Evolutionary conservation across 2,888 invertebrate species (phyloP).

Genomic region (Corbicula japonica): DNA sequence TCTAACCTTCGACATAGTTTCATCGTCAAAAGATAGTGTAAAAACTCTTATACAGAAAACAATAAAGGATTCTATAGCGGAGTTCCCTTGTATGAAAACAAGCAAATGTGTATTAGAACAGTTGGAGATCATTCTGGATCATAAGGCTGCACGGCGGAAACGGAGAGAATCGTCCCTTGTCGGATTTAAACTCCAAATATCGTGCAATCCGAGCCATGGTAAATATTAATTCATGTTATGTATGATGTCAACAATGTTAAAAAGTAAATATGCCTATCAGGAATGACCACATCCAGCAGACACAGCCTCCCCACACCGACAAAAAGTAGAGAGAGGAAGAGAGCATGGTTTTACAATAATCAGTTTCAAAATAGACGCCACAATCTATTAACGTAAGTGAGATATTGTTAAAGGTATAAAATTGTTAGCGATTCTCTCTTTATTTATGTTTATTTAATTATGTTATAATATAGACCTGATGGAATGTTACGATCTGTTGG

Average conservation of each 20-base stretch:
- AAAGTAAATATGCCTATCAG: no score
- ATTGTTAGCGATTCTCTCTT: no score
- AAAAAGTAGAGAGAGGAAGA: no score
- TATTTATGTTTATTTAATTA: no score
- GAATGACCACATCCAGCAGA: no score
- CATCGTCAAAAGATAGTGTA: background rate
- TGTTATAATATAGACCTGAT: background rate
- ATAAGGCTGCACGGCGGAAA: background rate
- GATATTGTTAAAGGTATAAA: no score
- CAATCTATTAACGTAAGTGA: no score
- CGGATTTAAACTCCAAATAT: background rate
- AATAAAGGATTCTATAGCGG: background rate
- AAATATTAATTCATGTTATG: background rate
- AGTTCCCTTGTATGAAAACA: background rate
- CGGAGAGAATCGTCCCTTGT: background rate
- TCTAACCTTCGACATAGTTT: background rate
- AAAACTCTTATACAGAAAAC: background rate
- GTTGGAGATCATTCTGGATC: background rate
- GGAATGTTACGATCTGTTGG: slow-evolving; percentile 1
- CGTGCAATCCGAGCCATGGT: background rate
- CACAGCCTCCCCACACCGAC: no score
- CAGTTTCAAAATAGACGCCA: no score
- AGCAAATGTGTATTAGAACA: background rate
- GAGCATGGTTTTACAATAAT: no score
- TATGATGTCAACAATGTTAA: no score